These are phyloP conservation scores for Pycnonotus jocosus DNA, from an alignment of 2,113 vertebrate species.

Conservation along the genomic window DNA sequence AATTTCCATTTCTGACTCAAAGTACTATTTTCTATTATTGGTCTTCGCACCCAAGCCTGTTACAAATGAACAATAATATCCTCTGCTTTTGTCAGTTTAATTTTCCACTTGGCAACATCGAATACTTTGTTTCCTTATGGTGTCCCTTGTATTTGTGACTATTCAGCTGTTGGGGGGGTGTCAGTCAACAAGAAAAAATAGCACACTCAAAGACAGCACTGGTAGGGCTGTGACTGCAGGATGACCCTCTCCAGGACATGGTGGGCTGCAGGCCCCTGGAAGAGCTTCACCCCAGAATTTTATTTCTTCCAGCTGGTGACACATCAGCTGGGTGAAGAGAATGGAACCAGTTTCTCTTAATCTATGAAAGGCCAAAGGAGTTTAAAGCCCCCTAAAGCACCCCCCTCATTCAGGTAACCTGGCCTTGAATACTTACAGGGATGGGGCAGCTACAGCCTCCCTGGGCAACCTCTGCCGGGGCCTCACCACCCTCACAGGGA, in stretches of 20 bases:
- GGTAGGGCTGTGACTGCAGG: background rate
- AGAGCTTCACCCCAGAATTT: background rate
- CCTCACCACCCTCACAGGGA: background rate
- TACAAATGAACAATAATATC: background rate
- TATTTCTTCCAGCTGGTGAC: background rate
- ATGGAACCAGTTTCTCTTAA: background rate
- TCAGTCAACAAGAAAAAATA: background rate
- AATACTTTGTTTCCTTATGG: background rate
- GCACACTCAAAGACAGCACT: background rate
- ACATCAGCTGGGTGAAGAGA: fast-evolving
- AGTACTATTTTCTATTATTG: background rate
- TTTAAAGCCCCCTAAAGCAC: background rate
- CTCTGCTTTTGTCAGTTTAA: background rate
- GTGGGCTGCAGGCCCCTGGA: background rate
- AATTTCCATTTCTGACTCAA: background rate
- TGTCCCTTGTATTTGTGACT: fast-evolving
- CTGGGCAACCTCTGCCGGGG: background rate
- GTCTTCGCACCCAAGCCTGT: background rate
- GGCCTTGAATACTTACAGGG: background rate
- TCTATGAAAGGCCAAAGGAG: background rate
- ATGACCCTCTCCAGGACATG: fast-evolving
- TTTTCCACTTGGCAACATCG: background rate
- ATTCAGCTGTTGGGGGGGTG: background rate
- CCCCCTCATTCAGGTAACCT: background rate
- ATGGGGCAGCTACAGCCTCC: background rate